Base-by-base conservation (phyloP, 1,140 invertebrate species). In the Tetramorium parvispinum region DNA sequence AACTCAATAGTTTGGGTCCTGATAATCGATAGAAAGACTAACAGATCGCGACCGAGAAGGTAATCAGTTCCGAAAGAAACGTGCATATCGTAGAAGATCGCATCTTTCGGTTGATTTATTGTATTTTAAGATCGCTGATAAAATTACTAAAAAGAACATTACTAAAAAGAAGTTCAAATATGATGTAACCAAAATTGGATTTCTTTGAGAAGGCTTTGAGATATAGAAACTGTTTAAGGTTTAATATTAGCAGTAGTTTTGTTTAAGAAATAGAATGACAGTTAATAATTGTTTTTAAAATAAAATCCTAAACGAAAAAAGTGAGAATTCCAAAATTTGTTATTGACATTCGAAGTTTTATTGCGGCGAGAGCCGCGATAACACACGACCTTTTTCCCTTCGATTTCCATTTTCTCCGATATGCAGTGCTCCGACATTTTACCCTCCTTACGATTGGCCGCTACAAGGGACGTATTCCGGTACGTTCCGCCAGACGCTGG, bases 401-500 rank as follows among this genome's bases (percentile, higher is more conserved):
- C 32, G 49, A 82, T 85, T 85, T 81, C 71, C 73, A 78, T 57
- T 73, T 86, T 46, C 65, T 53, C 63, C 32, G 32, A 61, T 90
- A 82, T 90, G 76, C 81, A 88, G 27, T 46, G 40, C 53, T 91
- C 37, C 73, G 27, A 71, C 76, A 59, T 79, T 55, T 51, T 86
- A 76, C 75, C 71, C 86, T 59, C 24, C 59, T 49, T 68, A 68
- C 65, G 81, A 82, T 83, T 73, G 86, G 27, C 51, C 76, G 24
- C 32, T 16, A 78, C 76, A 90, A 88, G 85, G 73, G 68, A 55
- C 68, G 32, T 32, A 32, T 32, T 85, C 63, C 37, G 61, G 3
- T 63, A 59, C 51, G 71, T 63, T 40, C 59, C 57, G 73, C 63
- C 87, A 92, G 92, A 94, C 91, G 92, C 91, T 92, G 88, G 88